Evolutionary conservation across 1,140 invertebrate genomes (phyloP), one percentile per base, ranked within the genome.

Genomic region (Trachelipus rathkii): DNA sequence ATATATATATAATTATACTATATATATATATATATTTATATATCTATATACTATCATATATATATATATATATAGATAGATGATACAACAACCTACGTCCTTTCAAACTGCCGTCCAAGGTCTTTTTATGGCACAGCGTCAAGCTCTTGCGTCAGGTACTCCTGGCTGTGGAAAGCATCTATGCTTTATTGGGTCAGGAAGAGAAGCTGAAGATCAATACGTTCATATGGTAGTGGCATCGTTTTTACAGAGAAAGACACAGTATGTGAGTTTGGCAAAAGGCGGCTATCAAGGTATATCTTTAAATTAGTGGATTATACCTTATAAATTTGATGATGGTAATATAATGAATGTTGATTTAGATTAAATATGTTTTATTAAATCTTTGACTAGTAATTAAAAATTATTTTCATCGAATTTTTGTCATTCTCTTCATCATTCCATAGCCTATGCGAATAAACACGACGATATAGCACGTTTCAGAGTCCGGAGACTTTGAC

Each of bases 181-280:
- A 70, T 98, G 96, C 85, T 98, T 99, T 85, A 89, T 99, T 81
- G 97, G 97, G 71, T 97, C 95, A 82, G 97, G 97, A 7, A 89
- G 94, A 45, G 91, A 94, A 82, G 95, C 97, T 84, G 96, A 98
- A 86, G 97, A 99, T 85, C 93, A 93, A 83, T 97, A 96, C 85
- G 95, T 97, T 6, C 93, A 98, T 83, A 99, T 99, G 97, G 96
- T 98, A 43, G 93, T 99, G 10, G 95, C 96, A 10, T 95, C 95
- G 76, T 99, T 99, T 86, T 87, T 99, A 50, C 96, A 98, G 85
- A 93, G 94, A 84, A 93, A 95, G 83, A 94, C 92, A 0, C 90
- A 92, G 80, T 96, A 95, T 85, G 93, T 99, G 43, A 96, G 94
- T 75, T 89, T 98, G 85, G 89, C 97, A 10, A 91, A 91, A 81